These are phyloP conservation scores for Zingel zingel DNA, from an alignment of 2,113 vertebrate genomes.

Conservation along the genomic window DNA sequence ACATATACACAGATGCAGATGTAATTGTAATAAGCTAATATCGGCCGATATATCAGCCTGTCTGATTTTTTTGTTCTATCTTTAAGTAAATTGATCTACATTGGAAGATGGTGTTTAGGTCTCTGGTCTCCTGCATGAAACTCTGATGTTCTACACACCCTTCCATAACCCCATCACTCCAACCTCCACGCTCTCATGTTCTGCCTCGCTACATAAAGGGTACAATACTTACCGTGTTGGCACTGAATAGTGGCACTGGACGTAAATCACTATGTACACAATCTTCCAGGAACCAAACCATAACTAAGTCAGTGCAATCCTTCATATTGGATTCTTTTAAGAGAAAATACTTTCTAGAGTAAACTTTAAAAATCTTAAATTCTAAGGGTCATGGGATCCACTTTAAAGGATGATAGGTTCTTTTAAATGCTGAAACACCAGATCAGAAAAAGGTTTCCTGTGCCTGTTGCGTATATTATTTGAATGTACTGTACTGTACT, in stretches of 20 bases:
- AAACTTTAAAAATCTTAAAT: not conserved
- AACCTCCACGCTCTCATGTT: not conserved
- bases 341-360: not conserved
- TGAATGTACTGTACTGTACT: slow-evolving; percentile 20
- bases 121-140: not conserved
- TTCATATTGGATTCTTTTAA: not conserved
- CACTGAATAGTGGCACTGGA: not conserved
- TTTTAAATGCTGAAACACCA: not conserved
- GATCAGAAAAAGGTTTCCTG: slow-evolving; percentile 5
- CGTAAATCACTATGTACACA: not conserved
- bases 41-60: not conserved
- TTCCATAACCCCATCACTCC: not conserved
- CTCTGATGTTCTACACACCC: not conserved
- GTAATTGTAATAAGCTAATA: not conserved
- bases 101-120: not conserved
- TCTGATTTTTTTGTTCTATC: not conserved
- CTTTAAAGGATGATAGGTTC: not conserved
- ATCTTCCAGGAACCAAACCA: not conserved
- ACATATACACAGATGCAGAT: not conserved
- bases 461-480: slow-evolving; percentile 24
- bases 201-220: not conserved
- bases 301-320: not conserved
- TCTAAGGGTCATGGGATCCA: not conserved
- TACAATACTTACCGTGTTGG: not conserved
- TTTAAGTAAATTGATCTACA: not conserved